phyloP scores from a whole-genome alignment of 1,140 invertebrate species.

The Agrilus planipennis region DNA sequence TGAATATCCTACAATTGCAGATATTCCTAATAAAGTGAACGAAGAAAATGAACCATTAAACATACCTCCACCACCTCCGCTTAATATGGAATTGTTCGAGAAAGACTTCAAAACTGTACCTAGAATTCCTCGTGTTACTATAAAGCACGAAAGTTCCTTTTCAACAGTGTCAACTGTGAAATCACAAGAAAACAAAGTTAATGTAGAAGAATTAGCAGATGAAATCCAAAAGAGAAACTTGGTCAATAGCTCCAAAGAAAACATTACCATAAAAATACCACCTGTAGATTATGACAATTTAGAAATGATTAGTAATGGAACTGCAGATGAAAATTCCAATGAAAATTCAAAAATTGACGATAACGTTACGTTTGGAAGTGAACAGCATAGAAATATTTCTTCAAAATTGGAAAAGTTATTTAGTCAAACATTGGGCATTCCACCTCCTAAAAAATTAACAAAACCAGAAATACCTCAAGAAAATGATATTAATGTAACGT shows the following conservation, averaged over 20 bases:
- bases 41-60: no score
- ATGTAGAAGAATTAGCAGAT: no score
- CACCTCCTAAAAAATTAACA: background rate
- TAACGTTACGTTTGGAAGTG: background rate
- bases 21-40: no score
- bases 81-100: background rate
- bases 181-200: no score
- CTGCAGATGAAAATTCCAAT: background rate
- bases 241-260: background rate
- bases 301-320: background rate
- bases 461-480: constrained; percentile 1
- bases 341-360: background rate
- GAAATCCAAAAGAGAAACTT: no score
- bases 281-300: background rate
- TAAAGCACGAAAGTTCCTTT: background rate
- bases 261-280: background rate
- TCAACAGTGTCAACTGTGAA: no score
- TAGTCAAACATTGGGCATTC: background rate
- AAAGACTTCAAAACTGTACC: background rate
- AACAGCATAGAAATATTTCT: background rate
- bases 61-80: constrained; percentile 2
- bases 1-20: no score
- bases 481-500: no score
- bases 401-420: background rate
- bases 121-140: background rate